Evolutionary conservation across 2,113 vertebrate species (phyloP).

Genomic region (Falcunculus frontatus): DNA sequence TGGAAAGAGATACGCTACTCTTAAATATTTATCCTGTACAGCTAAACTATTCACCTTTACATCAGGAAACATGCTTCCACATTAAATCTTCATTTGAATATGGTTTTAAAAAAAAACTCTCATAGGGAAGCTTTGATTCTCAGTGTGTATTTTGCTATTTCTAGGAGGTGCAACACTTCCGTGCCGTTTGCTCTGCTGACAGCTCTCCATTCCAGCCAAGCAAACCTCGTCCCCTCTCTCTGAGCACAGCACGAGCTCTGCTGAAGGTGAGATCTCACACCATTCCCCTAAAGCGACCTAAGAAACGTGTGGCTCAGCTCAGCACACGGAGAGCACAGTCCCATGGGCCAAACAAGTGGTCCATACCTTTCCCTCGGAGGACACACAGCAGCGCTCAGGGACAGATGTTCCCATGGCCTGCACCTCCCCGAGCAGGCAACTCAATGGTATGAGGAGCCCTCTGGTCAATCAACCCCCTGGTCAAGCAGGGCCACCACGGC

Average conservation of each 20-base stretch:
- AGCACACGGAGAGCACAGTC: background rate
- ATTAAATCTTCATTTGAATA: conserved; percentile 25
- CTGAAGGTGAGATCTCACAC: background rate
- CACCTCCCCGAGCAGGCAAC: fast-evolving
- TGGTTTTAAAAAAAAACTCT: background rate
- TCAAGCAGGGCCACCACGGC: background rate
- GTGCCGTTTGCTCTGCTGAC: background rate
- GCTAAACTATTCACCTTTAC: conserved; percentile 57
- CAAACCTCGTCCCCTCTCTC: background rate
- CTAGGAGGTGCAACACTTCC: background rate
- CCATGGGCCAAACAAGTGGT: background rate
- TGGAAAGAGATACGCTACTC: background rate
- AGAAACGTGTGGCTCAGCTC: background rate
- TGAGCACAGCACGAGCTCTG: fast-evolving
- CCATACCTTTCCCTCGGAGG: background rate
- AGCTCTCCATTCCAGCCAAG: background rate
- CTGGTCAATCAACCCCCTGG: background rate
- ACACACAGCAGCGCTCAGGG: fast-evolving
- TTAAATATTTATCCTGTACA: background rate
- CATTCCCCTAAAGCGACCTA: background rate
- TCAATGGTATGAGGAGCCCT: fast-evolving
- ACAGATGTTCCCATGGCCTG: background rate
- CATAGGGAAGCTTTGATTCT: background rate
- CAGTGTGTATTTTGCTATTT: background rate
- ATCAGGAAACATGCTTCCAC: conserved; percentile 47